Evolutionary conservation across 2,888 invertebrate species (phyloP), one percentile per base, ranked within the genome.

Genomic region (Osmoderma eremita): DNA sequence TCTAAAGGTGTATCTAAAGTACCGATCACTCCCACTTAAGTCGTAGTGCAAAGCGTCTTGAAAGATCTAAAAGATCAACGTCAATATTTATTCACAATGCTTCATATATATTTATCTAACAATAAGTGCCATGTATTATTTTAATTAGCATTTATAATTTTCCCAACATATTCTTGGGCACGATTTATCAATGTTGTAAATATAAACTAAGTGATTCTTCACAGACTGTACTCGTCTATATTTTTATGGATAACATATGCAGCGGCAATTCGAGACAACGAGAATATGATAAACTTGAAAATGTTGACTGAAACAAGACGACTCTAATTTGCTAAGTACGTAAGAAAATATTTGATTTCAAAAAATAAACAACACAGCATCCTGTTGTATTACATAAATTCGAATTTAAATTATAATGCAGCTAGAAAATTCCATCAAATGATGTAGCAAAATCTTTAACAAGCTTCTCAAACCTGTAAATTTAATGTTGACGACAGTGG

Each of bases 71-170:
- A 42, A 58, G 24, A 58, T 15, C 45, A 45, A 15, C 45, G 45
- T 58, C 42, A 42, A 45, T 58, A 58, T 58, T 58, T 58, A 24
- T 45, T 45, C 45, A 45, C 22, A 45, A 42, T 58, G 17, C 30
- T 24, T 58, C 42, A 58, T 58, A 30, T n/a, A n/a, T 58, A 58
- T 58, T 58, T 58, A 58, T 58, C 30, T 45, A 58, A 45, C 53
- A 30, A 30, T 1, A 30, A 30, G 30, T 30, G 30, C 36, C 6
- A 36, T 30, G 58, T 58, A 58, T 30, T 45, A 58, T 58, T 56
- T 56, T 20, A 39, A 56, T 41, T 22, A 42, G 58, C 42, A 24
- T 45, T 45, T 39, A 15, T 45, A 58, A 58, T 58, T 58, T 15
- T 24, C 30, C 12, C 2, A 30, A 58, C 12, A 30, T 24, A 58